Evolutionary conservation across 1,140 invertebrate genomes (phyloP), one percentile per base, ranked within the genome.

Genomic region (Apis florea): DNA sequence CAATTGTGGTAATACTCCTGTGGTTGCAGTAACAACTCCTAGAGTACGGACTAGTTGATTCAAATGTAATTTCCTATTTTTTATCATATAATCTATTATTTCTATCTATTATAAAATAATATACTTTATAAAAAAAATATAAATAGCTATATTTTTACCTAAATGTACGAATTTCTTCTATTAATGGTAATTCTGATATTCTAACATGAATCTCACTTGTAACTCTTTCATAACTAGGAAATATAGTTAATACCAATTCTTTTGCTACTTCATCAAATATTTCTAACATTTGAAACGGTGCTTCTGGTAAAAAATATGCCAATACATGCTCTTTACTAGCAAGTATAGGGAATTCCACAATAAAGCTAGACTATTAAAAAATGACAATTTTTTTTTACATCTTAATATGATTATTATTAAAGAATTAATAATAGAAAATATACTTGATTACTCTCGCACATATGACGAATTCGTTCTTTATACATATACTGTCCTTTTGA

Each of bases 211-310:
- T 98, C 93, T 99, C 98, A 83, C 95, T 96, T 0, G 98, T 97
- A 9, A 99, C 99, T 88, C 98, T 95, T 84, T 98, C 97, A 92
- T 99, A 99, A 89, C 98, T 98, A 0, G 99, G 98, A 91, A 98
- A 99, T 93, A 99, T 99, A 53, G 96, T 96, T 21, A 99, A 92
- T 0, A 99, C 98, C 78, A 99, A 96, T 79, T 99, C 98, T 92
- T 98, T 99, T 11, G 98, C 98, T 31, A 98, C 98, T 93, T 98
- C 96, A 93, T 99, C 98, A 93, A 99, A 98, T 80, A 99, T 98
- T 89, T 97, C 96, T 17, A 99, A 92, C 96, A 99, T 98, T 95
- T 99, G 98, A 63, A 97, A 95, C 0, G 99, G 99, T 1, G 99
- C 99, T 94, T 99, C 99, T 9, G 99, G 98, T 61, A 99, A 91